Conservation (phyloP, 35 echinoderm and acorn worm genomes). For the Patiria miniata region DNA sequence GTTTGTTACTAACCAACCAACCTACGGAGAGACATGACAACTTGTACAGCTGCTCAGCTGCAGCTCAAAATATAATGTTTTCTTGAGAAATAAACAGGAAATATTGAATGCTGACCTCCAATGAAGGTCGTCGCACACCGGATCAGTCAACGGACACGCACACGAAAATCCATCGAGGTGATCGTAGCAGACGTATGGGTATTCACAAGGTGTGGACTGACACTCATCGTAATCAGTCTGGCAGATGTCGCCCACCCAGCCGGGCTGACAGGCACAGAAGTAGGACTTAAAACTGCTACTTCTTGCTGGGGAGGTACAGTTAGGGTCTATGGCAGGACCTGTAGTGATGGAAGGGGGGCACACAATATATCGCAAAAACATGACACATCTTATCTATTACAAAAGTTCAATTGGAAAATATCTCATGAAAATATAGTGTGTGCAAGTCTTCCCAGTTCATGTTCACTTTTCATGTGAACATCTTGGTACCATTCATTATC, state of each 20-base stretch:
- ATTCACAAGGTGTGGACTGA: not conserved
- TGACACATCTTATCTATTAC: no score
- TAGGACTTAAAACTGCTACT: not conserved
- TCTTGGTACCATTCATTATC: no score
- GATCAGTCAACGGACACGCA: not conserved
- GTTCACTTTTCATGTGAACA: no score
- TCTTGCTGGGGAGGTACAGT: not conserved
- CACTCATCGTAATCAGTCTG: not conserved
- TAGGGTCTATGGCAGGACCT: not conserved
- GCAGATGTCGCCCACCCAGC: not conserved
- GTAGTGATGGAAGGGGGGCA: no score
- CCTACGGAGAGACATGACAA: no score
- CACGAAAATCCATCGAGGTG: not conserved
- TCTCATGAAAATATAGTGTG: no score
- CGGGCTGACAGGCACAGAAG: not conserved
- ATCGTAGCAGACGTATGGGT: not conserved
- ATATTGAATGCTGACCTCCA: not conserved
- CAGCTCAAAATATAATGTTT: not conserved
- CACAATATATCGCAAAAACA: no score
- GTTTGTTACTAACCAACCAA: no score
- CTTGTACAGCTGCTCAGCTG: no score
- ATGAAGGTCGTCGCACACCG: not conserved
- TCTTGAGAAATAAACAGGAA: not conserved
- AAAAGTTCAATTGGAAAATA: no score
- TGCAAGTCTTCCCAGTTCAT: no score